These are phyloP conservation scores for Sicus ferrugineus DNA, from an alignment of 2,888 invertebrate genomes.

Conservation along the genomic window DNA sequence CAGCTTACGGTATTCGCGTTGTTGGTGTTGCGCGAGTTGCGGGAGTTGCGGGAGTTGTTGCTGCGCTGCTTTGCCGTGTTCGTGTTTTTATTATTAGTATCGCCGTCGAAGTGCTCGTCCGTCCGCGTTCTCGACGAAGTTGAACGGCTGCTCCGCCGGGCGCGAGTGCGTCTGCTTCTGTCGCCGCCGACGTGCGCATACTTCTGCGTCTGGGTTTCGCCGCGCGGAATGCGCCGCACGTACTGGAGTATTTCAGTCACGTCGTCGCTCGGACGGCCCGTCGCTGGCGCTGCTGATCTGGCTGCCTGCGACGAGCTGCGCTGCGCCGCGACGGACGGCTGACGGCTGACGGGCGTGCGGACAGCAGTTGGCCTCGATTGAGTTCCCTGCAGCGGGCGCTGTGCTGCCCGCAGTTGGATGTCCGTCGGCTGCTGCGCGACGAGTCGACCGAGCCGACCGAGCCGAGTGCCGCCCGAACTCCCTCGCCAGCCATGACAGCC, in stretches of 20 bases:
- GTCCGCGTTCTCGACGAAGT: too few relatives aligned
- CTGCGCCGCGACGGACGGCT: neutral
- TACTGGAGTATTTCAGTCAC: conserved; percentile 26
- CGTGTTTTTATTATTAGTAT: conserved; percentile 13
- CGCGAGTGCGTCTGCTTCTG: too few relatives aligned
- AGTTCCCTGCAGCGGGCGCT: neutral
- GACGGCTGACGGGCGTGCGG: neutral
- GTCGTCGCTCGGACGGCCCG: conserved; percentile 15
- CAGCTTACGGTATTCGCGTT: conserved; percentile 8
- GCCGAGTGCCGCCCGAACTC: too few relatives aligned
- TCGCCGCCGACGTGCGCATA: neutral
- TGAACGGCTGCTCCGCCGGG: too few relatives aligned
- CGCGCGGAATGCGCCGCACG: conserved; percentile 22
- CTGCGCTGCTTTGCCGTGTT: neutral
- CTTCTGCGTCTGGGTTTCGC: neutral
- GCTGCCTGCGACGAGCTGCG: neutral
- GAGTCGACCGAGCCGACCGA: neutral
- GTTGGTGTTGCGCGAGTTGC: neutral
- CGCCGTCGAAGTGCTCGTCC: conserved; percentile 45
- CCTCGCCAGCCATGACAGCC: too few relatives aligned
- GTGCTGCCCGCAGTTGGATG: neutral
- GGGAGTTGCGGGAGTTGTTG: neutral
- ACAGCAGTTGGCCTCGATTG: conserved; percentile 27
- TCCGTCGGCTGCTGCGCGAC: neutral
- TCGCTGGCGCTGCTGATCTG: conserved; percentile 27